Base-by-base conservation (phyloP, 2,888 invertebrate genomes). In the Cryptus viduatorius region DNA sequence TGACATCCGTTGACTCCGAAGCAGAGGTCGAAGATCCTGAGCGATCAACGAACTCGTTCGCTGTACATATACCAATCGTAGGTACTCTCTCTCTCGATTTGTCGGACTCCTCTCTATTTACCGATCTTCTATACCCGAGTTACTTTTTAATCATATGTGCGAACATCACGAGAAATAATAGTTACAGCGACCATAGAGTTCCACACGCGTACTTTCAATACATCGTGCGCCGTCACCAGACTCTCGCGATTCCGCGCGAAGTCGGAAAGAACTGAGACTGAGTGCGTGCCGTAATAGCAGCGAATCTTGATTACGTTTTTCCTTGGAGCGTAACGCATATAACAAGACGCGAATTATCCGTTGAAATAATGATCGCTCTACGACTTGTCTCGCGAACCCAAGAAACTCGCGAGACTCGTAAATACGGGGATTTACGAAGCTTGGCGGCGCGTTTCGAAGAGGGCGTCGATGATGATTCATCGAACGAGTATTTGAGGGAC, bases 221-320 rank as follows among this genome's bases (percentile, higher is more conserved):
- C 56, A 56, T 19, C 24, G 24, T 24, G 24, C 3, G 24, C 24
- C 24, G 24, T 24, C 24, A 24, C 24, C 24, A 2, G 24, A 24
- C 24, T 24, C 24, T 24, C 24, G 24, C 24, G 24, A 24, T 24
- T 24, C 24, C 24, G 24, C 12, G 1, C 19, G 10, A 56, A 56
- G 24, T 24, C 24, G 24, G 19, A 8, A 24, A 19, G 56, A 4
- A 12, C 10, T 12, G 56, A 24, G 56, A 56, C 68, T 44, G 59
- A 84, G 64, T 71, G 64, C 84, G 84, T 84, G 82, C 61, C 79
- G 82, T 82, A 84, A 84, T 79, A 82, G 75, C 84, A 37, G 84
- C 82, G 82, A 84, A 84, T 84, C 82, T 84, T 82, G 82, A 84
- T 84, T 82, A 79, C 82, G 75, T 79, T 82, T 82, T 83, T 82